phyloP scores from a whole-genome alignment of 2,797 vertebrate genomes.

The Psittacula echo region DNA sequence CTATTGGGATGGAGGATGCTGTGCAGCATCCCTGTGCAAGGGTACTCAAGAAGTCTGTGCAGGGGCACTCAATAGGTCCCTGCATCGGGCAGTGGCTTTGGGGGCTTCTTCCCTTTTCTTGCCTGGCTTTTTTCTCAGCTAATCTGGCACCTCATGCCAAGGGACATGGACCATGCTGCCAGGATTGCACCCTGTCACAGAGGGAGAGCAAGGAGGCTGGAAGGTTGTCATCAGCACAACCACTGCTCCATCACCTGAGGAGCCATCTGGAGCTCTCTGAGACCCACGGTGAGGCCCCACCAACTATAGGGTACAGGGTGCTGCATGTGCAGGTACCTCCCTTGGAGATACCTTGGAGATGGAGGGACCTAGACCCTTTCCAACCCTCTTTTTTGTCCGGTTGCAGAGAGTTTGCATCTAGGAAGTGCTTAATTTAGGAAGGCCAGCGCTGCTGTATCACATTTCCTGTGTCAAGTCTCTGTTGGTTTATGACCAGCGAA shows the following conservation, averaged over 20 bases:
- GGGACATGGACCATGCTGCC: neutral
- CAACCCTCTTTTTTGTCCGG: neutral
- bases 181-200: neutral
- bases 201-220: neutral
- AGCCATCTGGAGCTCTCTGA: neutral
- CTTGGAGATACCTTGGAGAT: neutral
- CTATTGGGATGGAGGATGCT: neutral
- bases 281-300: neutral
- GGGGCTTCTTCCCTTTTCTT: neutral
- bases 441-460: neutral
- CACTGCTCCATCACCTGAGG: neutral
- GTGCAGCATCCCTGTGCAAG: neutral
- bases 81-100: neutral
- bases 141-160: neutral
- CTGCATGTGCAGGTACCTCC: neutral
- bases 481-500: conserved; percentile 50
- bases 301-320: rapidly evolving
- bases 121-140: neutral
- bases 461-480: neutral
- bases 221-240: neutral
- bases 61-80: neutral
- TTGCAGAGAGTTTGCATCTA: neutral
- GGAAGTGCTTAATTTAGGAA: conserved; percentile 36
- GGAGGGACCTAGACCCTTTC: neutral
- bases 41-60: neutral